Conservation (phyloP, 2,797 vertebrate genomes). For the Dermochelys coriacea region DNA sequence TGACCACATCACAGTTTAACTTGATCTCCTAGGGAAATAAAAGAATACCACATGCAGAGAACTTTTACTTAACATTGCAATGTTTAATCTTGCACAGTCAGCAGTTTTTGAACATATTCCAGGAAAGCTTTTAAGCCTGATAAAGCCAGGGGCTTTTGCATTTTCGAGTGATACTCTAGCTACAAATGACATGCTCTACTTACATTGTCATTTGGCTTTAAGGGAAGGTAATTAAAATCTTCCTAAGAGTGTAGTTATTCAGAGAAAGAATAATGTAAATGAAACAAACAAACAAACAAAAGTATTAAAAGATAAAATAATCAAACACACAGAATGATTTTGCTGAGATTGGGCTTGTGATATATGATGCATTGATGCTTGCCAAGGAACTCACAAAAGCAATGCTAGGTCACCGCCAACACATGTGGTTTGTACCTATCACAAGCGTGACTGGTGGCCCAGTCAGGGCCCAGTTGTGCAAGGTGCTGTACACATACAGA, state of each 20-base stretch:
- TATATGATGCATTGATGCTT: conserved; percentile 6
- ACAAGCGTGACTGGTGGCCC: conserved; percentile 39
- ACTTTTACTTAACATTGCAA: conserved; percentile 81
- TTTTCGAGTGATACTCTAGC: conserved; percentile 79
- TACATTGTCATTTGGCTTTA: conserved; percentile 67
- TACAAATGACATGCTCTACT: conserved; percentile 76
- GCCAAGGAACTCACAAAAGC: background rate
- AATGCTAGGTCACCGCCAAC: conserved; percentile 61
- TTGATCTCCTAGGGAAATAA: conserved; percentile 62
- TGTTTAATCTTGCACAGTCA: conserved; percentile 90
- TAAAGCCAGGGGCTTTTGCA: conserved; percentile 81
- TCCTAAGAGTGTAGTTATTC: conserved; percentile 65
- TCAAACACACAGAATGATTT: conserved; percentile 31
- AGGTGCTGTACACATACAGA: background rate
- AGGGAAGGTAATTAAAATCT: conserved; percentile 77
- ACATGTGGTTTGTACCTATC: background rate
- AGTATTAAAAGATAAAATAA: conserved; percentile 21
- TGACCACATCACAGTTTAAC: conserved; percentile 48
- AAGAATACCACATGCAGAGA: conserved; percentile 81
- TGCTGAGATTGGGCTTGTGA: conserved; percentile 41
- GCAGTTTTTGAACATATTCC: conserved; percentile 89
- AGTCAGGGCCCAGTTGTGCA: background rate
- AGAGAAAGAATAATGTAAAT: conserved; percentile 37
- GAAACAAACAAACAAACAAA: conserved; percentile 20
- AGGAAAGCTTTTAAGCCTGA: conserved; percentile 94